Percentiles rank a stretch among this genome's conserved stretches.
phyloP scores from a whole-genome alignment of 2,888 invertebrate genomes.

The Malacosoma neustria region DNA sequence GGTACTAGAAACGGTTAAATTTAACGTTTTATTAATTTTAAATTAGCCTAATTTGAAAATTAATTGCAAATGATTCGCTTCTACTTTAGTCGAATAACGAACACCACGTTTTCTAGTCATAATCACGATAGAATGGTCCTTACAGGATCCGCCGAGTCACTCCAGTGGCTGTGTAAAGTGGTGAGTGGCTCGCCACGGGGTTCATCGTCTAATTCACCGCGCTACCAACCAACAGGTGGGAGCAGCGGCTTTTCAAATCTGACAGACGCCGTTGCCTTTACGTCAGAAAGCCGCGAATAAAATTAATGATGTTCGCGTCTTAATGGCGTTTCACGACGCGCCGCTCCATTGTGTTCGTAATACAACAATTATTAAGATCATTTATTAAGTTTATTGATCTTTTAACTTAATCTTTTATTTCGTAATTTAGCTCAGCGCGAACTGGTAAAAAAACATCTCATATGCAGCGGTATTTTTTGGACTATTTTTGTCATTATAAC shows the following conservation, averaged over 20 bases:
- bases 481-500: constrained; percentile 75
- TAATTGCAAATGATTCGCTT: constrained; percentile 19
- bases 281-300: constrained; percentile 73
- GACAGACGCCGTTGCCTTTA: constrained; percentile 73
- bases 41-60: constrained; percentile 4
- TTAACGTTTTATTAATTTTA: too few species aligned
- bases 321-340: constrained; percentile 73
- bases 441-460: constrained; percentile 69
- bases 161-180: constrained; percentile 68
- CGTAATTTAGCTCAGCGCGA: constrained; percentile 73
- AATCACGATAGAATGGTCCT: constrained; percentile 28
- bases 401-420: constrained; percentile 76
- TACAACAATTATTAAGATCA: constrained; percentile 76
- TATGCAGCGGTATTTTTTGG: constrained; percentile 70
- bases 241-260: constrained; percentile 68
- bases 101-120: background rate
- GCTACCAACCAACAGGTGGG: constrained; percentile 71
- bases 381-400: constrained; percentile 76
- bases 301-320: constrained; percentile 74
- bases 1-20: too few species aligned
- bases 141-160: constrained; percentile 48
- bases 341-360: constrained; percentile 74
- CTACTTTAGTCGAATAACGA: background rate
- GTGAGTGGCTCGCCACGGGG: constrained; percentile 52
- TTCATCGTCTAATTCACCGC: constrained; percentile 65